phyloP scores from a whole-genome alignment of 2,797 vertebrate species.

The Syngnathus rostellatus region DNA sequence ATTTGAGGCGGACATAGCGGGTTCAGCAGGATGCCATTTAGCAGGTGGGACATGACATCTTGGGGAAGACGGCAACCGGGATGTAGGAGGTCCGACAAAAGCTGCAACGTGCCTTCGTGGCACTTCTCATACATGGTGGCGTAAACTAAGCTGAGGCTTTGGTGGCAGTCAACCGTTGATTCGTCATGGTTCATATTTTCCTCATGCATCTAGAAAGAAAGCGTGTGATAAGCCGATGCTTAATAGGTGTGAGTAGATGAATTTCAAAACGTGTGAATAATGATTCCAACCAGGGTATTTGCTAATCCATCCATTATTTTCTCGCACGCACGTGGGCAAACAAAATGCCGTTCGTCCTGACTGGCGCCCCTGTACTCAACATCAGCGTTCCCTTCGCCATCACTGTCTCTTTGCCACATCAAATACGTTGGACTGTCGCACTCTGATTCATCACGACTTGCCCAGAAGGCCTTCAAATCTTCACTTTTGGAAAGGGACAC shows the following conservation, averaged over 20 bases:
- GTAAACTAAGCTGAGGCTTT: slow-evolving; percentile 77
- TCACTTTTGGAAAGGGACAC: slow-evolving; percentile 10
- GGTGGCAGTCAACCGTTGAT: slow-evolving; percentile 67
- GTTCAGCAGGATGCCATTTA: slow-evolving; percentile 76
- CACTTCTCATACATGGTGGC: slow-evolving; percentile 84
- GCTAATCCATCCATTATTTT: slow-evolving; percentile 42
- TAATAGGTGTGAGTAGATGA: neutral
- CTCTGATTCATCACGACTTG: neutral
- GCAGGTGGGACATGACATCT: slow-evolving; percentile 74
- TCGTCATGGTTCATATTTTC: slow-evolving; percentile 35
- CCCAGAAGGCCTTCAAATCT: slow-evolving; percentile 5
- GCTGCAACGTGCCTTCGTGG: slow-evolving; percentile 80
- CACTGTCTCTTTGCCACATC: slow-evolving; percentile 31
- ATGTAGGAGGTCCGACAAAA: slow-evolving; percentile 82
- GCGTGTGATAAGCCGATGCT: neutral
- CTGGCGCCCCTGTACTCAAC: slow-evolving; percentile 28
- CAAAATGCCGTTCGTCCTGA: slow-evolving; percentile 39
- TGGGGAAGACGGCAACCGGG: slow-evolving; percentile 73
- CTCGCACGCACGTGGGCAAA: slow-evolving; percentile 51
- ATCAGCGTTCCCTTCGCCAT: slow-evolving; percentile 21
- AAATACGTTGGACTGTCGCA: slow-evolving; percentile 28
- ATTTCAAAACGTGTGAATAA: neutral
- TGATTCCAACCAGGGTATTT: slow-evolving; percentile 45
- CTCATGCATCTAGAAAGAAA: slow-evolving; percentile 26
- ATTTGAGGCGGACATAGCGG: slow-evolving; percentile 56